A percentile compares a stretch with the other conserved stretches of the same genome.
Conservation (phyloP, 2,888 invertebrate genomes). For the Rhagonycha lutea region DNA sequence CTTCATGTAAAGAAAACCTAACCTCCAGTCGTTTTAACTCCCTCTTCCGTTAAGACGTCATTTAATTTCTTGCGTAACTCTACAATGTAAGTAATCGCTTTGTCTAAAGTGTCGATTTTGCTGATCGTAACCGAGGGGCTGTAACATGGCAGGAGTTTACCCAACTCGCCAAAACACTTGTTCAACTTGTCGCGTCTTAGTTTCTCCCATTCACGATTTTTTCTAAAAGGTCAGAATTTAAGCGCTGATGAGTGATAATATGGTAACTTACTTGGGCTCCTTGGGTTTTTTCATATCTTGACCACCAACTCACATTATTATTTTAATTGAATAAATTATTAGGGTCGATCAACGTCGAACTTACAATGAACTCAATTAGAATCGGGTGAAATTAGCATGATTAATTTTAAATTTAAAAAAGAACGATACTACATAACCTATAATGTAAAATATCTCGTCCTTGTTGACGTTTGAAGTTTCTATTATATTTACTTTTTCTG, state of each 20-base stretch:
- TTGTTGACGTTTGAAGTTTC: not conserved
- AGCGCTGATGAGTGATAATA: not conserved
- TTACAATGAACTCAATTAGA: not conserved
- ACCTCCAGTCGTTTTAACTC: constrained; percentile 15
- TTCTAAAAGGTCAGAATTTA: constrained; percentile 10
- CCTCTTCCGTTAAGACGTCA: constrained; percentile 11
- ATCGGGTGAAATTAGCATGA: not conserved
- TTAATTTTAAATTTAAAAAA: not conserved
- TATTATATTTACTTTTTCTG: not conserved
- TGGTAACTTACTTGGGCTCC: not conserved
- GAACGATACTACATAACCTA: not conserved
- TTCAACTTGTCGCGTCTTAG: constrained; percentile 70
- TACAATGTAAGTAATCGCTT: constrained; percentile 50
- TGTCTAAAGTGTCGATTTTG: constrained; percentile 54
- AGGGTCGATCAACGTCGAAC: not conserved
- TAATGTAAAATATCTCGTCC: not conserved
- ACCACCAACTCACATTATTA: not conserved
- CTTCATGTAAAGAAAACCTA: not conserved
- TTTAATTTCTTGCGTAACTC: constrained; percentile 52
- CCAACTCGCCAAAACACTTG: constrained; percentile 56
- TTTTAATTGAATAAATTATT: not conserved
- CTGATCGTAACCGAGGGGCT: constrained; percentile 53
- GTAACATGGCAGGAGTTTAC: constrained; percentile 58
- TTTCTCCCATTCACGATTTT: constrained; percentile 69
- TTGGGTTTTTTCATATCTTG: not conserved